Evolutionary conservation across 2,888 invertebrate species (phyloP), one percentile per base, ranked within the genome.

Genomic region (Hylaea fasciaria): DNA sequence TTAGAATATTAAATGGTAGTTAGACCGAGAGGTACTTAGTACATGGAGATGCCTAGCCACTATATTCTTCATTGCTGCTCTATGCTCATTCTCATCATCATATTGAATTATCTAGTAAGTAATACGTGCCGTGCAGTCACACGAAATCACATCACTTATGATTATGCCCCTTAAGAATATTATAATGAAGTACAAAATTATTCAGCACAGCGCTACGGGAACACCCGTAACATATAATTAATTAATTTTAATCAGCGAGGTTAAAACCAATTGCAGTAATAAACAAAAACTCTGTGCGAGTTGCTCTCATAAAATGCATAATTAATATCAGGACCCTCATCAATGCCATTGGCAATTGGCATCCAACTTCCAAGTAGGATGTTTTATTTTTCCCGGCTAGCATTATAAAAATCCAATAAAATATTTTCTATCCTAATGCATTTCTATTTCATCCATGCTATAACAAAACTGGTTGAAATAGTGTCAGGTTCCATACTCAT

Each of bases 221-320:
- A 22, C 48, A 41, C 57, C 57, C 57, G 52, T n/a, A n/a, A n/a
- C 57, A 57, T 57, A 46, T 40, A 57, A 57, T 52, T 52, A 32
- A 52, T 57, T 57, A 14, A 52, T 51, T 57, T 57, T 57, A 57
- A 57, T 57, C 46, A 40, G 39, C 51, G 40, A 51, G 37, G 45
- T 57, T 51, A 40, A 46, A 57, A 49, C 51, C 57, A 57, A 51
- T 57, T 57, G 49, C 39, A 45, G 37, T 37, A 45, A 50, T 49
- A 47, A 55, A 48, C n/a, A 43, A 2, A 28, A 28, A 44, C 22
- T 28, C 28, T 44, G 12, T 37, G 10, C n/a, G 37, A 37, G 37
- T 37, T 37, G 11, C 37, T 28, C 28, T 44, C 22, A 8, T 7
- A 28, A 1, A 28, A 22, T 17, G 4, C 44, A 28, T 12, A 44